These are phyloP conservation scores for Idaea straminata DNA, from an alignment of 2,888 invertebrate species.

Conservation along the genomic window DNA sequence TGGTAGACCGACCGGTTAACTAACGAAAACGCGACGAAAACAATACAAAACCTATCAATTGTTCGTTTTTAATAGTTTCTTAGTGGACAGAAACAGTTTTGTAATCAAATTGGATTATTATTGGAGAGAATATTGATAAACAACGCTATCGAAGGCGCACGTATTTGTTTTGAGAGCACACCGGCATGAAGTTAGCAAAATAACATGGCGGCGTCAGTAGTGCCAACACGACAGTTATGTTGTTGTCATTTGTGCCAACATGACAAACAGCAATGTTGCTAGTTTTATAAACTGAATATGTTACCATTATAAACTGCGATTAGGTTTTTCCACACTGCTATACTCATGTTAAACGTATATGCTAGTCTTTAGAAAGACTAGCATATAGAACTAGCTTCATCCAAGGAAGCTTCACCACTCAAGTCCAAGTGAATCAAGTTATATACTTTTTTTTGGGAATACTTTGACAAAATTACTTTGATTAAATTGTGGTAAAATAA, in stretches of 20 bases:
- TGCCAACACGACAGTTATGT: constrained; percentile 36
- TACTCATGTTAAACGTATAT: no score
- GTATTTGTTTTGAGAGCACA: constrained; percentile 74
- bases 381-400: no score
- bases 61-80: neutral
- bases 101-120: constrained; percentile 14
- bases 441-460: no score
- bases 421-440: no score
- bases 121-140: constrained; percentile 40
- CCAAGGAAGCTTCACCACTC: no score
- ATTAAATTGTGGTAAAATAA: no score
- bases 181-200: constrained; percentile 69
- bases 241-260: constrained; percentile 9
- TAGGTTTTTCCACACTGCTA: no score
- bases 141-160: constrained; percentile 51
- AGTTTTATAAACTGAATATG: neutral
- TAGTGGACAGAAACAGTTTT: neutral
- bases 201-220: constrained; percentile 50
- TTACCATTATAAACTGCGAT: no score
- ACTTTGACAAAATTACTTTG: no score
- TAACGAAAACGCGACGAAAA: constrained; percentile 25
- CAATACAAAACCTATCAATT: constrained; percentile 15
- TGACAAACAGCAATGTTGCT: constrained; percentile 5
- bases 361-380: no score
- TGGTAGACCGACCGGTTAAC: constrained; percentile 41